phyloP scores from a whole-genome alignment of 2,797 vertebrate genomes.

The Natrix natrix region DNA sequence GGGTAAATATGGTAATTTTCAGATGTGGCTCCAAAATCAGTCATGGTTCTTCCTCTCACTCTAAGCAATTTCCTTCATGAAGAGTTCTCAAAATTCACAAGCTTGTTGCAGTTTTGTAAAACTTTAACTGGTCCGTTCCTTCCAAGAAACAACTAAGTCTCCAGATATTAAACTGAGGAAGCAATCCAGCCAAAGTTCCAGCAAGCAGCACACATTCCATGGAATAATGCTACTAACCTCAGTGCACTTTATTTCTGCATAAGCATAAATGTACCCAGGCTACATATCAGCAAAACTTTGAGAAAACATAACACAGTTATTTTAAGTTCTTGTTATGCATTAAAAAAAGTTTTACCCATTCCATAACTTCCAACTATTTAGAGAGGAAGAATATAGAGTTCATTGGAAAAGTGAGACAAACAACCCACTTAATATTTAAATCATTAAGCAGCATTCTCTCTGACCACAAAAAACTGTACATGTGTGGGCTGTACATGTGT shows the following conservation, averaged over 20 bases:
- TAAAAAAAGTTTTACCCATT: background rate
- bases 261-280: background rate
- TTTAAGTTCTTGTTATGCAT: background rate
- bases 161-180: background rate
- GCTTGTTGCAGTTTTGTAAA: background rate
- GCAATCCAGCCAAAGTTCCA: background rate
- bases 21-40: background rate
- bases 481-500: background rate
- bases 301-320: background rate
- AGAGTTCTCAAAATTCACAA: background rate
- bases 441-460: background rate
- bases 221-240: background rate
- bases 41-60: background rate
- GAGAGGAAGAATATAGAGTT: background rate
- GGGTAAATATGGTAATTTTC: background rate
- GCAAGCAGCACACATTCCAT: background rate
- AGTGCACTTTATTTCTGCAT: background rate
- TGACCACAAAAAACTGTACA: background rate
- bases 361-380: background rate
- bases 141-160: background rate
- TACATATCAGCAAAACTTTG: background rate
- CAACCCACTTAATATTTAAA: background rate
- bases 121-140: background rate
- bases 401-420: background rate
- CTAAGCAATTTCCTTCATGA: background rate